phyloP scores from a whole-genome alignment of 2,888 invertebrate genomes.

The Julus scandinavius region DNA sequence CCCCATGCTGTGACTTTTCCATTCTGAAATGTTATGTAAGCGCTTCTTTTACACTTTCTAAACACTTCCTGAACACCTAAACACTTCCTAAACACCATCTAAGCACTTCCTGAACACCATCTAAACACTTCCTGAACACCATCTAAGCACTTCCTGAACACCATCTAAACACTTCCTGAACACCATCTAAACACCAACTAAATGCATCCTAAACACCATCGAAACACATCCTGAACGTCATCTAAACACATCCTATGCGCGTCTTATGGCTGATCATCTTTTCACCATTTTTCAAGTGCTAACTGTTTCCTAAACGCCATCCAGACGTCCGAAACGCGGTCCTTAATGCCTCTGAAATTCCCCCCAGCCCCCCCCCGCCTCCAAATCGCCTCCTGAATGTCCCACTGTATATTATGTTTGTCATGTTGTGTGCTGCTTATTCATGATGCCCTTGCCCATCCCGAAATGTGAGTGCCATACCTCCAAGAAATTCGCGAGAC shows the following conservation, averaged over 20 bases:
- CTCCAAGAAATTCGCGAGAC: not conserved
- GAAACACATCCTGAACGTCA: not conserved
- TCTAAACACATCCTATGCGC: not conserved
- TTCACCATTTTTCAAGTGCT: not conserved
- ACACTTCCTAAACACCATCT: not conserved
- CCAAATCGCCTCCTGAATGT: slow-evolving; percentile 43
- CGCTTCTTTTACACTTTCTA: no score
- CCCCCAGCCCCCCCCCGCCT: not conserved
- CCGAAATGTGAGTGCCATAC: slow-evolving; percentile 30
- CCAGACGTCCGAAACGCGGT: not conserved
- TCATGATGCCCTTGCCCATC: not conserved
- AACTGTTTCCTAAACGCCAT: not conserved
- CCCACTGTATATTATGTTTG: slow-evolving; percentile 24
- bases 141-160: not conserved
- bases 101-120: not conserved
- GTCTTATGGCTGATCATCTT: no score
- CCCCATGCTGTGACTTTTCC: not conserved
- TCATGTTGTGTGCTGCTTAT: slow-evolving; percentile 41
- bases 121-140: slow-evolving; percentile 6
- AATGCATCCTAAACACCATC: not conserved
- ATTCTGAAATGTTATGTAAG: not conserved
- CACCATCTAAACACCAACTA: not conserved
- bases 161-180: not conserved
- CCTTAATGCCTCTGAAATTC: not conserved
- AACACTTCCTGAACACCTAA: no score